Conservation (phyloP, 2,888 invertebrate genomes). For the Noctuana brunneofusca region DNA sequence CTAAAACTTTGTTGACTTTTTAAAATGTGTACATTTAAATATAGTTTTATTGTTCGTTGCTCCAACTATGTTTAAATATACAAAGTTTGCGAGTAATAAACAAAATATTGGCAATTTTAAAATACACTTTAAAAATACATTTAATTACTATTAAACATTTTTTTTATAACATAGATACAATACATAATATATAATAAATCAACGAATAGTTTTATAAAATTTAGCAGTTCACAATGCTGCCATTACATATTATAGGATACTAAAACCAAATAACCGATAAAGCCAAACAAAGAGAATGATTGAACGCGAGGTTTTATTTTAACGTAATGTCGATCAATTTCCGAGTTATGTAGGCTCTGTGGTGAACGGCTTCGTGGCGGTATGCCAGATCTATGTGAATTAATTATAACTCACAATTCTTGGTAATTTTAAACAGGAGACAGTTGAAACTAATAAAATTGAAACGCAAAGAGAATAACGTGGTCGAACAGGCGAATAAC, state of each 20-base stretch:
- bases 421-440: conserved; percentile 1
- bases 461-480: neutral
- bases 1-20: neutral
- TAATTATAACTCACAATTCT: conserved; percentile 19
- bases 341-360: conserved; percentile 15
- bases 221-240: neutral
- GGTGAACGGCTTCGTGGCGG: conserved; percentile 15
- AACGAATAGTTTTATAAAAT: neutral
- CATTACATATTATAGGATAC: neutral
- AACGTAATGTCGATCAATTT: conserved; percentile 28
- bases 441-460: neutral
- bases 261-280: conserved; percentile 7
- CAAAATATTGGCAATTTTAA: no score
- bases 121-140: no score
- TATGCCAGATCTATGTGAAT: conserved; percentile 16
- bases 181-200: no score
- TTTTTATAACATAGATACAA: no score
- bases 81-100: no score
- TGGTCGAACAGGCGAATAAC: neutral
- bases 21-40: no score
- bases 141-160: no score
- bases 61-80: no score
- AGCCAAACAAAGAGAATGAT: conserved; percentile 8
- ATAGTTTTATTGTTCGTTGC: no score
- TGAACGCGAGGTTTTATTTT: conserved; percentile 12